Evolutionary conservation across 2,888 invertebrate genomes (phyloP).

Genomic region (Ophraella communa): DNA sequence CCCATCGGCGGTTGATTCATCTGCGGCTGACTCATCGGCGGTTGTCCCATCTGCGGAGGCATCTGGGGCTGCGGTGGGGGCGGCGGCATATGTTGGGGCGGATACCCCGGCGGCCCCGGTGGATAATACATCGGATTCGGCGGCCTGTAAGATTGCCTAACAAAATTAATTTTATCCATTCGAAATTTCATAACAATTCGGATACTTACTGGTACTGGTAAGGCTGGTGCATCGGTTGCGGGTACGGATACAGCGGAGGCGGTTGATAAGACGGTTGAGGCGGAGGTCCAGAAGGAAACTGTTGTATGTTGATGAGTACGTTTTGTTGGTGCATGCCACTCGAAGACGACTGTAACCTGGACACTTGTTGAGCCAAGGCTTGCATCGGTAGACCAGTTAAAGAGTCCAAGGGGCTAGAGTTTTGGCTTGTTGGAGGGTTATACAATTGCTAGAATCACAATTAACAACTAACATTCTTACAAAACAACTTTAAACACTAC

Average conservation of each 20-base stretch:
- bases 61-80: constrained; percentile 53
- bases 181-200: constrained; percentile 9
- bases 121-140: constrained; percentile 56
- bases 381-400: constrained; percentile 60
- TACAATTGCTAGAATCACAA: constrained; percentile 56
- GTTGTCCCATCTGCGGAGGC: constrained; percentile 56
- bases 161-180: constrained; percentile 32
- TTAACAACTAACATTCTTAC: too few species aligned
- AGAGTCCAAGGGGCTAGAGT: constrained; percentile 49
- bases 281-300: constrained; percentile 65
- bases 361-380: constrained; percentile 61
- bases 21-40: constrained; percentile 53
- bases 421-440: constrained; percentile 47
- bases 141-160: constrained; percentile 50
- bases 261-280: constrained; percentile 59
- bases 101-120: constrained; percentile 57
- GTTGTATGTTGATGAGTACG: constrained; percentile 70
- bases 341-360: constrained; percentile 53
- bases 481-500: too few species aligned
- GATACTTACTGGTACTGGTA: constrained; percentile 57
- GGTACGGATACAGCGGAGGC: constrained; percentile 59
- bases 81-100: constrained; percentile 56
- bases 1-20: constrained; percentile 44
- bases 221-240: constrained; percentile 56
- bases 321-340: constrained; percentile 67